Evolutionary conservation across 2,888 invertebrate species (phyloP), one percentile per base, ranked within the genome.

Genomic region (Conus canariensis): DNA sequence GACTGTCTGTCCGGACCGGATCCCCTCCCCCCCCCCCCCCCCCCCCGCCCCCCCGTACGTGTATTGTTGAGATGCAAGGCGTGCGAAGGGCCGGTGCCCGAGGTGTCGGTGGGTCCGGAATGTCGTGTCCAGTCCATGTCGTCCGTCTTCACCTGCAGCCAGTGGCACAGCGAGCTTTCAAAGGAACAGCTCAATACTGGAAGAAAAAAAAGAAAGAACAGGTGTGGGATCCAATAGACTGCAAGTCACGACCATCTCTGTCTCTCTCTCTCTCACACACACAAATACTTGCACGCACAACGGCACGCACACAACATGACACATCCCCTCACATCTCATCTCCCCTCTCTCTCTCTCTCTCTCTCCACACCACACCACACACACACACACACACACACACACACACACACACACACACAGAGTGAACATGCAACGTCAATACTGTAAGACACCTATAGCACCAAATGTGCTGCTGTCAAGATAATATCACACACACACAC

Each of bases 131-230:
- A 85, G 59, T 25, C 60, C 59, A 85, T 25, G 60, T 60, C n/a
- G n/a, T 56, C 12, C 1, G 2, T n/a, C 12, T 12, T 12, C n/a
- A 85, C 85, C 60, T 60, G 59, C 3, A 12, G 25, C 85, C 85
- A 85, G 85, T 60, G 25, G 14, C 85, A 85, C 60, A 85, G 85
- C 19, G 19, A 14, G 56, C 25, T 22, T 10, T 85, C 85, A 16
- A 85, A 85, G 9, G 85, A 85, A 25, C 85, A 85, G 60, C 16
- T 22, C 10, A 85, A 16, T 25, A 85, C 85, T 85, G 85, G 12
- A 60, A 85, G 6, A 25, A 45, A 45, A 45, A 45, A 4, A 45
- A 45, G 3, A 45, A 45, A 45, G 4, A 45, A 45, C 45, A 45
- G 45, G 45, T 45, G 45, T 45, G 4, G 45, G 45, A 45, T 45